A percentile compares a stretch with the other conserved stretches of the same genome.
Conservation (phyloP, 2,113 vertebrate genomes). For the Phaethon lepturus region DNA sequence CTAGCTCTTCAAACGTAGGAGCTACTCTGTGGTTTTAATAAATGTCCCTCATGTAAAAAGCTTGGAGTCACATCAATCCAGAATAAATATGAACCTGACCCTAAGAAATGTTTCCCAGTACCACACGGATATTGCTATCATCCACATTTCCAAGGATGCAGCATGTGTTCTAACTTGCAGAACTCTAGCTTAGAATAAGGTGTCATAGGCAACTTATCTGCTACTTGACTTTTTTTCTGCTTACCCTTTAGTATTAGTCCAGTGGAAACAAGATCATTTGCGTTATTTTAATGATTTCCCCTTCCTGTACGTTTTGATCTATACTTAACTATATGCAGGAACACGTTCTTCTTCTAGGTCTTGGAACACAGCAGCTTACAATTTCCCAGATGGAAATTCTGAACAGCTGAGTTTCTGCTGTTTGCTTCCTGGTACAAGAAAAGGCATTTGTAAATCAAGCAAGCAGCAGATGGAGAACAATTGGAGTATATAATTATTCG, state of each 20-base stretch:
- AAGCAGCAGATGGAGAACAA: conserved; percentile 65
- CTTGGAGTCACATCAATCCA: background rate
- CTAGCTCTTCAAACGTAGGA: background rate
- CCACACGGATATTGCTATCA: background rate
- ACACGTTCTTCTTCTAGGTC: background rate
- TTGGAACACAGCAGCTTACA: background rate
- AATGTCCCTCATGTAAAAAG: background rate
- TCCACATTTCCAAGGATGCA: background rate
- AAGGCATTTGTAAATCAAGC: conserved; percentile 68
- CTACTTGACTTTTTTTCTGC: background rate
- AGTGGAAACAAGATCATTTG: background rate
- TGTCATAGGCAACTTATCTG: background rate
- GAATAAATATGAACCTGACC: background rate
- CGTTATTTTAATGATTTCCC: background rate
- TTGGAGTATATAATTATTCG: conserved; percentile 66
- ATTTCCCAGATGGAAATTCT: conserved; percentile 43
- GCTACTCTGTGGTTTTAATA: background rate
- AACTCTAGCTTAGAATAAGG: background rate
- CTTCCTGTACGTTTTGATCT: background rate
- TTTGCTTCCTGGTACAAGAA: conserved; percentile 62
- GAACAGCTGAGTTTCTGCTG: conserved; percentile 60
- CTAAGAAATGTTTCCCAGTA: background rate
- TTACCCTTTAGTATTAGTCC: background rate
- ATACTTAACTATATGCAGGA: background rate
- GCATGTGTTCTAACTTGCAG: background rate